Evolutionary conservation across 2,797 vertebrate genomes (phyloP).

Genomic region (Pygocentrus nattereri): DNA sequence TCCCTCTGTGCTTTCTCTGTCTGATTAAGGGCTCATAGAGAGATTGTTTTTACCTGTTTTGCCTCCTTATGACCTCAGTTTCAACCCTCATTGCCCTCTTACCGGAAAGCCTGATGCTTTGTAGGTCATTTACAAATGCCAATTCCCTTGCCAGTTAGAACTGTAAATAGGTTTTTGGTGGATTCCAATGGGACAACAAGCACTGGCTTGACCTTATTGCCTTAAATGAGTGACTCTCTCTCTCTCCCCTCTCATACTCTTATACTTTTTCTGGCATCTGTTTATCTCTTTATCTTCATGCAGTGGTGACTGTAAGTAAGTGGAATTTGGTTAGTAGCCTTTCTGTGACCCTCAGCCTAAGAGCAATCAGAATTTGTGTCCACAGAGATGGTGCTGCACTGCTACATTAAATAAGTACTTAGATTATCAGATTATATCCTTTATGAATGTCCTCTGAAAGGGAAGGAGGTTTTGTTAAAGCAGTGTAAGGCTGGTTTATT

Average conservation of each 20-base stretch:
- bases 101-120: slow-evolving; percentile 53
- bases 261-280: slow-evolving; percentile 38
- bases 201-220: slow-evolving; percentile 50
- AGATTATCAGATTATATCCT: slow-evolving; percentile 44
- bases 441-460: slow-evolving; percentile 46
- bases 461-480: slow-evolving; percentile 42
- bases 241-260: slow-evolving; percentile 2
- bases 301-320: slow-evolving; percentile 72
- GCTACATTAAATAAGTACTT: slow-evolving; percentile 26
- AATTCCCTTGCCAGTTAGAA: slow-evolving; percentile 51
- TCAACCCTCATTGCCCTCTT: slow-evolving; percentile 56
- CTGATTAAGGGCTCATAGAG: slow-evolving; percentile 29
- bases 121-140: slow-evolving; percentile 55
- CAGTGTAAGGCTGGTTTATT: slow-evolving; percentile 32
- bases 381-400: slow-evolving; percentile 43
- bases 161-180: slow-evolving; percentile 55
- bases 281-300: slow-evolving; percentile 72
- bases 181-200: slow-evolving; percentile 53
- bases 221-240: slow-evolving; percentile 36
- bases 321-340: slow-evolving; percentile 57
- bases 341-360: slow-evolving; percentile 49
- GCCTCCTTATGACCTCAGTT: slow-evolving; percentile 48
- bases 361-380: slow-evolving; percentile 44
- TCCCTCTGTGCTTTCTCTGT: slow-evolving; percentile 5
- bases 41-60: slow-evolving; percentile 45